Evolutionary conservation across 2,113 vertebrate species (phyloP), one percentile per base, ranked within the genome.

Genomic region (Cyprinodon tularosa): DNA sequence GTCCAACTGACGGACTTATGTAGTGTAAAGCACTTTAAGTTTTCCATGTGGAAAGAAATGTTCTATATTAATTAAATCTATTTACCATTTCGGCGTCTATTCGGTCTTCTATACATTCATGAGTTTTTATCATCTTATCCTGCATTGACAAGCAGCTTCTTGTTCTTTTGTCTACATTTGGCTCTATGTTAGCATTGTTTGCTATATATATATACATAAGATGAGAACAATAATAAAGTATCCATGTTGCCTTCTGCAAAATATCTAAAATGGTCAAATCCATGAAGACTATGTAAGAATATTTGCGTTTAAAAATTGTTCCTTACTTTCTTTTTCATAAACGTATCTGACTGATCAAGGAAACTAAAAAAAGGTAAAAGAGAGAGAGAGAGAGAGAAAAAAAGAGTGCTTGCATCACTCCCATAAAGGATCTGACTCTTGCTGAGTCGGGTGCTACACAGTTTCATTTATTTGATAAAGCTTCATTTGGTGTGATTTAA

Each of bases 401-500:
- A 68, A 74, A 0, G 47, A 62, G 59, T 9, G 74, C 77, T 77
- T 85, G 84, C 80, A 64, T 83, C 81, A 69, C 78, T 72, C 60
- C 85, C 66, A 85, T 89, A 86, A 84, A 85, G 76, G 82, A 82
- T 48, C 62, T 17, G 83, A 87, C 74, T 88, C 87, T 86, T 90
- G 91, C 89, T 91, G 86, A 91, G 86, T 88, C 82, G 72, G 88
- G 86, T 57, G 85, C 80, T 87, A 81, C 86, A 86, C 79, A 76
- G 81, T 89, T 90, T 85, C 88, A 86, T 90, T 92, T 90, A 86
- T 92, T 90, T 92, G 89, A 90, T 92, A 87, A 92, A 90, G 83
- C 89, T 91, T 92, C 89, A 88, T 92, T 91, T 90, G 88, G 82
- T 90, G 86, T 89, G 89, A 90, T 91, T 91, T 92, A 92, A 91